Evolutionary conservation across 2,888 invertebrate species (phyloP).

Genomic region (Opisthograptis luteolata): DNA sequence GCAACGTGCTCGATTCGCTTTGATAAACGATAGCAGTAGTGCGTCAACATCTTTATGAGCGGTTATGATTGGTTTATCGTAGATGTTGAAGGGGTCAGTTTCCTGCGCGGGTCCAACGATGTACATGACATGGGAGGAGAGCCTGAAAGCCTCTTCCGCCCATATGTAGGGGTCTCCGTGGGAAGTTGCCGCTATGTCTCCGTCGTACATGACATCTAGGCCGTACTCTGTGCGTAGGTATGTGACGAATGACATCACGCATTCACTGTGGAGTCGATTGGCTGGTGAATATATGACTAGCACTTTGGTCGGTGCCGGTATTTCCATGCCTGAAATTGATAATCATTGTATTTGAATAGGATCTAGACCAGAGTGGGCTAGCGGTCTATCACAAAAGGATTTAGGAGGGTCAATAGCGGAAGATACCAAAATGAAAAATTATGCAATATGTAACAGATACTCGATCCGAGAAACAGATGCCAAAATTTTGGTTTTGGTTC

Average conservation of each 20-base stretch:
- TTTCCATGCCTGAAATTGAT: slow-evolving; percentile 53
- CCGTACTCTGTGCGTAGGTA: slow-evolving; percentile 71
- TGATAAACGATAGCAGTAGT: slow-evolving; percentile 59
- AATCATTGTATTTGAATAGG: too few relatives aligned
- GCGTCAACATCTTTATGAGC: slow-evolving; percentile 64
- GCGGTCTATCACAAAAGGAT: too few relatives aligned
- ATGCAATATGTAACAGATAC: too few relatives aligned
- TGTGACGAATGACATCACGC: slow-evolving; percentile 65
- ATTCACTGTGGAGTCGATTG: slow-evolving; percentile 70
- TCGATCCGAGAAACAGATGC: too few relatives aligned
- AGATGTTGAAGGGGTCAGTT: slow-evolving; percentile 65
- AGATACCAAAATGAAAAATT: too few relatives aligned
- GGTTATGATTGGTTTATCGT: slow-evolving; percentile 70
- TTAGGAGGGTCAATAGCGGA: too few relatives aligned
- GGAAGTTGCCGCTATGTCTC: slow-evolving; percentile 61
- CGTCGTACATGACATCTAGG: slow-evolving; percentile 69
- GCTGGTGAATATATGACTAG: slow-evolving; percentile 68
- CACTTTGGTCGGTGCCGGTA: slow-evolving; percentile 70
- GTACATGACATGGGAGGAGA: slow-evolving; percentile 66
- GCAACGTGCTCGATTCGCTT: slow-evolving; percentile 47
- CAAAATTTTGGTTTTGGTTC: too few relatives aligned
- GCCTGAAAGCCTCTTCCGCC: slow-evolving; percentile 66
- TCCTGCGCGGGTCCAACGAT: slow-evolving; percentile 68
- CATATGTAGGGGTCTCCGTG: slow-evolving; percentile 72
- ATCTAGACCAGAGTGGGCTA: too few relatives aligned